Percentiles rank a stretch among this genome's conserved stretches.
phyloP scores from a whole-genome alignment of 1,140 invertebrate genomes.

The Lutraria rhynchaena region DNA sequence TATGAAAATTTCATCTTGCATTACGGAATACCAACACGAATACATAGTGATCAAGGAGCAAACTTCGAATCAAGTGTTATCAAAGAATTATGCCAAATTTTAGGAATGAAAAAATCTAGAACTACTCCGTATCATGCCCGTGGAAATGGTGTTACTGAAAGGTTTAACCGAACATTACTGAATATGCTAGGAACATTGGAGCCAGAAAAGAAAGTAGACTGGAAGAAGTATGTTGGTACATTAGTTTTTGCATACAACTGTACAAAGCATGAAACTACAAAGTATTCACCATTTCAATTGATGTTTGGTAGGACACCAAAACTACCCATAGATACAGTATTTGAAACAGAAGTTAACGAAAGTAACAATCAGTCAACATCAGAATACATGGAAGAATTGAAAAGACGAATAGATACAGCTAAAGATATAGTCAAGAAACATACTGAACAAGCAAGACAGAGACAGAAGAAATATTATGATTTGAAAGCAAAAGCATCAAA shows the following conservation, averaged over 20 bases:
- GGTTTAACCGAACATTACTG: not conserved
- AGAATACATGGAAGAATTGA: not conserved
- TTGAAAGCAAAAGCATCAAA: slow-evolving; percentile 14
- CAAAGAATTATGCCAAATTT: slow-evolving; percentile 27
- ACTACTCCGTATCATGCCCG: not conserved
- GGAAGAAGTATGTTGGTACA: not conserved
- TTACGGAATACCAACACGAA: slow-evolving; percentile 8
- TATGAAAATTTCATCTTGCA: slow-evolving; percentile 40
- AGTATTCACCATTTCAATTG: slow-evolving; percentile 37
- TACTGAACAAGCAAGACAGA: not conserved
- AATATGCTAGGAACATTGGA: slow-evolving; percentile 3
- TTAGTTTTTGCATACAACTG: slow-evolving; percentile 47
- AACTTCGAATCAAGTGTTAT: slow-evolving; percentile 49
- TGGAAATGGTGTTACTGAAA: not conserved
- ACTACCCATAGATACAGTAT: slow-evolving; percentile 25
- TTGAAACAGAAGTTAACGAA: not conserved
- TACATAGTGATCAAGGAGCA: slow-evolving; percentile 43
- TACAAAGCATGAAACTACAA: slow-evolving; percentile 34
- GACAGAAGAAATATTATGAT: slow-evolving; percentile 18
- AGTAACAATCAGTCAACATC: not conserved
- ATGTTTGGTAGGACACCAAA: slow-evolving; percentile 49
- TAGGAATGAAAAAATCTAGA: slow-evolving; percentile 8
- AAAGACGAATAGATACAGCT: not conserved
- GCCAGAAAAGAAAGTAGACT: slow-evolving; percentile 15
- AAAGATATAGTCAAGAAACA: not conserved